Base-by-base conservation (phyloP, 2,888 invertebrate species). In the Coenonympha arcania region DNA sequence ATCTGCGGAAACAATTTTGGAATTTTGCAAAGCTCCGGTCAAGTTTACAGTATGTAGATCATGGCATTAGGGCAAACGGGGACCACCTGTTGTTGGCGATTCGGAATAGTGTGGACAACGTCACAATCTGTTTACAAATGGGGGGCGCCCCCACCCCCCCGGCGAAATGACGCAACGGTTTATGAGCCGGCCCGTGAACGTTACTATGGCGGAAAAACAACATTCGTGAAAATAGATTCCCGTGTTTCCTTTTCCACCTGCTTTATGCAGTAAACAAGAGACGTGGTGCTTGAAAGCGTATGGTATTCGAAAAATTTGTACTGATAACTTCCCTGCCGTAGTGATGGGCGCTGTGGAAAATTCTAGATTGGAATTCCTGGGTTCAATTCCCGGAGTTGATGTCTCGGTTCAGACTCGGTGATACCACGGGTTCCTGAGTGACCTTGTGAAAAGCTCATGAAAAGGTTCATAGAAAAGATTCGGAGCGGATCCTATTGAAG, bases 51-150 rank as follows among this genome's bases (percentile, higher is more conserved):
- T 34, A 33, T 28, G 40, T 50, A 40, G 31, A 41, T 34, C 26
- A 45, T 45, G 42, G 30, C 34, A 28, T n/a, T 45, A 34, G 33
- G 19, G 44, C 33, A 13, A 26, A 28, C 13, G 34, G 57, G 60
- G 67, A 76, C 82, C 82, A 86, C 84, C 84, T 83, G 85, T 83
- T 86, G 84, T 69, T 63, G 68, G 68, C 73, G 70, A 73, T 80
- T 79, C 73, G 73, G 69, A 73, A 69, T 74, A 75, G 76, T 73
- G 68, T 69, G 73, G 76, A 69, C 69, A 76, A 65, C 78, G 80
- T 79, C 82, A 79, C 76, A 73, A 79, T 78, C 78, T 86, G 85
- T 86, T 85, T 86, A 86, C 85, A 77, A 78, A 79, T 73, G 73
- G 75, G 73, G 71, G 72, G 62, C 61, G 68, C 71, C 73, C 75